Conservation (phyloP, 2,113 vertebrate species). For the Otis tarda region DNA sequence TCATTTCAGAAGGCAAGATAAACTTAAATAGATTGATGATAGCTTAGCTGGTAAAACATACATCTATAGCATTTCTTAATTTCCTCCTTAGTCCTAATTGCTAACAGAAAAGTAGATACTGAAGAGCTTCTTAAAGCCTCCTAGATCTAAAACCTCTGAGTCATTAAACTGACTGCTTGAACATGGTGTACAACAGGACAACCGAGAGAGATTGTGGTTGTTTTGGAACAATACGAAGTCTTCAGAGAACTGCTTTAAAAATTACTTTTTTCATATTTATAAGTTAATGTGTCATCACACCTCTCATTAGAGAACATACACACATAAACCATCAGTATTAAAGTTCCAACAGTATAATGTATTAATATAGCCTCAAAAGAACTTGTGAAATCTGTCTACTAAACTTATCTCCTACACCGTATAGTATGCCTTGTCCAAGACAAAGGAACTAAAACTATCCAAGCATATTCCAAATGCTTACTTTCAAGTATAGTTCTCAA, state of each 20-base stretch:
- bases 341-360: background rate
- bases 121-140: background rate
- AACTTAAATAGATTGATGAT: background rate
- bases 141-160: background rate
- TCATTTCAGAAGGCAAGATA: background rate
- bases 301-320: background rate
- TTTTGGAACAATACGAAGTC: background rate
- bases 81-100: background rate
- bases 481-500: background rate
- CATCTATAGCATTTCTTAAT: background rate
- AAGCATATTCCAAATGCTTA: background rate
- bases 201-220: rapidly evolving
- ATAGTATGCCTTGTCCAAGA: background rate
- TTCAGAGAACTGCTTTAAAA: background rate
- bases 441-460: background rate
- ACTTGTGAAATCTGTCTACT: background rate
- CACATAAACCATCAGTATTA: background rate
- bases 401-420: background rate
- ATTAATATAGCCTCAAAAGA: background rate
- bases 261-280: background rate
- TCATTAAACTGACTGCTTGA: background rate
- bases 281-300: background rate
- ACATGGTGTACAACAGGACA: rapidly evolving
- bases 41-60: background rate
- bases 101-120: background rate